Evolutionary conservation across 2,113 vertebrate species (phyloP).

Genomic region (Nerophis lumbriciformis): DNA sequence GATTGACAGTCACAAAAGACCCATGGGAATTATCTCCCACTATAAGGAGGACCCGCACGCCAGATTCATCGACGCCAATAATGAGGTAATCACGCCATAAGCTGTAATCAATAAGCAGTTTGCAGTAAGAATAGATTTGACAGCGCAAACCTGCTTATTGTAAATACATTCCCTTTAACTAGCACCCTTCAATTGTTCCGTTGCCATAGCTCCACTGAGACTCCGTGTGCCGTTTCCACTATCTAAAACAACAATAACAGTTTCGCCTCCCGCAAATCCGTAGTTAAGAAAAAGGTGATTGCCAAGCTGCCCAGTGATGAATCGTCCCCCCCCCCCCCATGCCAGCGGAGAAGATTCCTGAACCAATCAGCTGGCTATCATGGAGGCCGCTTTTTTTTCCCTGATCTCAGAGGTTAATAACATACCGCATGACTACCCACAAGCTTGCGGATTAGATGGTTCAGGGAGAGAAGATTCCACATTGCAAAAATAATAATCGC

Average conservation of each 20-base stretch:
- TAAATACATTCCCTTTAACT: conserved; percentile 6
- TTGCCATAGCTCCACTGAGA: conserved; percentile 3
- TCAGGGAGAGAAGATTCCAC: conserved; percentile 29
- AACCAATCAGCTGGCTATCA: conserved; percentile 32
- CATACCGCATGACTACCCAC: conserved; percentile 59
- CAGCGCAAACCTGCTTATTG: conserved; percentile 7
- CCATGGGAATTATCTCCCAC: conserved; percentile 11
- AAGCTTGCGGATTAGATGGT: conserved; percentile 45
- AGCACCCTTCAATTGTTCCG: conserved; percentile 5
- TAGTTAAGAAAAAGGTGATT: conserved; percentile 11
- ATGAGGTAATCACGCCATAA: conserved; percentile 48
- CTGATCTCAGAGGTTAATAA: conserved; percentile 61
- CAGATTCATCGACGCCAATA: conserved; percentile 35
- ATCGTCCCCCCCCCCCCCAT: conserved; percentile 10
- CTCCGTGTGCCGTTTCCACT: conserved; percentile 18
- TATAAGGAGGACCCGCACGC: conserved; percentile 17
- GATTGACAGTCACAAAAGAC: conserved; percentile 16
- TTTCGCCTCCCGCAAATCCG: conserved; percentile 12
- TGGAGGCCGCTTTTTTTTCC: conserved; percentile 5
- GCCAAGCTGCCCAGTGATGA: conserved; percentile 9
- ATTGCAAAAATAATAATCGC: conserved; percentile 47
- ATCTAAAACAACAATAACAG: background rate
- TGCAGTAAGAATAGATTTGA: conserved; percentile 39
- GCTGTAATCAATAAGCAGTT: conserved; percentile 53
- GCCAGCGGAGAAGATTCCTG: background rate